Percentiles rank a stretch among this genome's conserved stretches.
Conservation (phyloP, 2,888 invertebrate genomes). For the Drosophila acutilabella region DNA sequence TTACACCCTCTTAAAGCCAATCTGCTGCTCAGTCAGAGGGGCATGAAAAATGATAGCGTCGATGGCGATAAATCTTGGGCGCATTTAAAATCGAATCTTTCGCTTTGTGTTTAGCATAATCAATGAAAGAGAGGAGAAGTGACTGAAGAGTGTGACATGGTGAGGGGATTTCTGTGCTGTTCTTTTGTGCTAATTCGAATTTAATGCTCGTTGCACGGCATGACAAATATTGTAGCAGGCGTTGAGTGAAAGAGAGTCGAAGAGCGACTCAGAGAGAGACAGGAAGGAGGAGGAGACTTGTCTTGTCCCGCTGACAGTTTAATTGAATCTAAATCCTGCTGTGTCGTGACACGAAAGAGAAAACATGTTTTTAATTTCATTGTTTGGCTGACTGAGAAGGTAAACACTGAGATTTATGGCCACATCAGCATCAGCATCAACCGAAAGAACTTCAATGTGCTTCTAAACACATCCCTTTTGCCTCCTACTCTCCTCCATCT, state of each 20-base stretch:
- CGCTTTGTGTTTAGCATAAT: conserved; percentile 51
- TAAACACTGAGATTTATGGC: conserved; percentile 70
- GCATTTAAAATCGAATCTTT: conserved; percentile 68
- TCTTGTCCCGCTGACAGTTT: conserved; percentile 71
- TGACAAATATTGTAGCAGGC: conserved; percentile 62
- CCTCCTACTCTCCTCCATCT: background rate
- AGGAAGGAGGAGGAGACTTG: background rate
- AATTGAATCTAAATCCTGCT: conserved; percentile 77
- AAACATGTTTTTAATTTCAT: conserved; percentile 74
- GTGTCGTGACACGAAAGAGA: conserved; percentile 42
- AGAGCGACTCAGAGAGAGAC: background rate
- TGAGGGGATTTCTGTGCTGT: conserved; percentile 19
- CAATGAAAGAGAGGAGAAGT: background rate
- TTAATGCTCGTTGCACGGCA: conserved; percentile 66
- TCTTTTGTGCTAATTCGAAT: conserved; percentile 68
- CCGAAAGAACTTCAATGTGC: conserved; percentile 4
- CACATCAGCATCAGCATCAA: conserved; percentile 20
- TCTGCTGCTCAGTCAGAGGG: conserved; percentile 3
- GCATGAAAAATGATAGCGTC: conserved; percentile 56
- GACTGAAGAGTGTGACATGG: background rate
- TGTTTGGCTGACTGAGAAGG: conserved; percentile 52
- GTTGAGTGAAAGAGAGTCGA: background rate
- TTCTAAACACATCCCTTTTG: conserved; percentile 10
- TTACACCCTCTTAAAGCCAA: background rate
- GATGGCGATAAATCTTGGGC: conserved; percentile 66